Evolutionary conservation across 2,113 vertebrate species (phyloP), one percentile per base, ranked within the genome.

Genomic region (Pseudorhombus dupliciocellatus): DNA sequence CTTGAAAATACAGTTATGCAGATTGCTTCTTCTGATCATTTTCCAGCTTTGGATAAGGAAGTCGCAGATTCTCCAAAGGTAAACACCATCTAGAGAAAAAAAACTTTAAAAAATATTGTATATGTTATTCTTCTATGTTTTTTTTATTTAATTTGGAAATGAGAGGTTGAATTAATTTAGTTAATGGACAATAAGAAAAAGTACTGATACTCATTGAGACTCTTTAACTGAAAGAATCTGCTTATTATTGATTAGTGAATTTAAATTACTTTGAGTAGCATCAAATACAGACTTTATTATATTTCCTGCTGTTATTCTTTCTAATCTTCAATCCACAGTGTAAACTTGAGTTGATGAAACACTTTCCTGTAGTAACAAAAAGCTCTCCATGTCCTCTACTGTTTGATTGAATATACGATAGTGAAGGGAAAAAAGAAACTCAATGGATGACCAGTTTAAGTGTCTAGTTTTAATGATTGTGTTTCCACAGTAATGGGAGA

Each of bases 401-500:
- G 2, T 66, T 54, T 30, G 0, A 52, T 18, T n/a, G 14, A 34
- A 37, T 9, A 37, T 37, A 3, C 10, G 34, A 11, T 37, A 37
- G 3, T 37, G 34, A 37, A 1, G 10, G 12, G 12, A 12, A 10
- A 3, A 37, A 37, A 37, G 34, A 37, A 37, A 37, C 34, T 11
- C 5, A 3, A 28, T 12, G 34, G 12, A 9, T 12, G 34, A 37
- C 34, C 2, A 12, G 11, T 12, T n/a, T n/a, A n/a, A n/a, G 34
- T 37, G 12, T 11, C 34, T 37, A 37, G 10, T 37, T 11, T 24
- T 10, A 60, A 46, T 24, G 11, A 1, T 10, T 44, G 7, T 63
- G 15, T 66, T 30, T 67, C 21, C 44, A 60, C 66, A 82, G 71
- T 80, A 79, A 92, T 93, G 91, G 92, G 89, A 60, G 87, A 92